Percentiles rank a stretch among this genome's conserved stretches.
Conservation (phyloP, 2,888 invertebrate genomes). For the Ennomos erosarius region DNA sequence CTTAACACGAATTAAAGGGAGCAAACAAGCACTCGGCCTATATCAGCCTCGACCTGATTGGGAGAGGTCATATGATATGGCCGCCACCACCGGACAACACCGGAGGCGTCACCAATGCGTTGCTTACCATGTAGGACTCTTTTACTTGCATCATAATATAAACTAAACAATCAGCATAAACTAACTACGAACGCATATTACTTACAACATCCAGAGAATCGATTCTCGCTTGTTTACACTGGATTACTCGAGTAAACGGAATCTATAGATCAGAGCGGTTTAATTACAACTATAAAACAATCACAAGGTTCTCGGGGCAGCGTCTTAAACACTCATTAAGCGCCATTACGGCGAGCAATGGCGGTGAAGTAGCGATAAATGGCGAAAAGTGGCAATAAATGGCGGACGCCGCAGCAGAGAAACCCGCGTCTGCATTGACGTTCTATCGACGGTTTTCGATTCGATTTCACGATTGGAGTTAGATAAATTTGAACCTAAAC, state of each 20-base stretch:
- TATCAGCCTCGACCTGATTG: no score
- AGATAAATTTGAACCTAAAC: slow-evolving; percentile 43
- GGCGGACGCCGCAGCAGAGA: slow-evolving; percentile 35
- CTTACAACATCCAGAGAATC: slow-evolving; percentile 35
- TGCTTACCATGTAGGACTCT: no score
- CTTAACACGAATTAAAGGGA: no score
- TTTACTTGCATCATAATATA: no score
- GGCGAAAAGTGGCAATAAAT: slow-evolving; percentile 45
- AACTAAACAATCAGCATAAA: no score
- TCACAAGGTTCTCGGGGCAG: slow-evolving; percentile 61
- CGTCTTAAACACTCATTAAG: slow-evolving; percentile 79
- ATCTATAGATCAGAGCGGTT: slow-evolving; percentile 67
- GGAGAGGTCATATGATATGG: no score
- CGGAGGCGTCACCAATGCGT: no score
- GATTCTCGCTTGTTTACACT: slow-evolving; percentile 62
- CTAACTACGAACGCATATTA: no score
- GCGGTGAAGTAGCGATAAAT: slow-evolving; percentile 59
- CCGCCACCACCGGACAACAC: no score
- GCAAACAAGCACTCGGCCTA: no score
- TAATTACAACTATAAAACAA: slow-evolving; percentile 82
- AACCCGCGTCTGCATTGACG: slow-evolving; percentile 41
- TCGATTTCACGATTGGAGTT: slow-evolving; percentile 46
- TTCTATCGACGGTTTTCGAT: slow-evolving; percentile 50
- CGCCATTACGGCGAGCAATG: slow-evolving; percentile 67
- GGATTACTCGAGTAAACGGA: slow-evolving; percentile 45